Conservation (phyloP, 2,888 invertebrate genomes). For the Leuctra nigra region DNA sequence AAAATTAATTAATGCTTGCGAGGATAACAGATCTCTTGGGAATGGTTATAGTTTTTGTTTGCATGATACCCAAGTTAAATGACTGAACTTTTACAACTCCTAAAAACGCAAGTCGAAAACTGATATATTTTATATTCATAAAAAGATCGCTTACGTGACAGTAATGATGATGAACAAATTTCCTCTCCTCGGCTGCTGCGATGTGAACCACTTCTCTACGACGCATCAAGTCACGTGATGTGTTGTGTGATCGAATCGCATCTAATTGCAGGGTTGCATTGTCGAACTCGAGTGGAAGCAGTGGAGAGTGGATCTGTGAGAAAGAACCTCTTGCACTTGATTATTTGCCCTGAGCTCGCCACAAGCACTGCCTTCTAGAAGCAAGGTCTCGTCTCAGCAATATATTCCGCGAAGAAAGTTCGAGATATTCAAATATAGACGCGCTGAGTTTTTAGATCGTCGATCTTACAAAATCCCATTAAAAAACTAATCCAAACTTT, state of each 20-base stretch:
- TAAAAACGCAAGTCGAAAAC: conserved; percentile 8
- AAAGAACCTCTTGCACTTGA: too few species aligned
- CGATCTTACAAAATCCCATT: conserved; percentile 15
- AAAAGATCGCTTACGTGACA: conserved; percentile 12
- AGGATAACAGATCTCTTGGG: conserved; percentile 12
- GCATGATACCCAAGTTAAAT: conserved; percentile 14
- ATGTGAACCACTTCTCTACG: too few species aligned
- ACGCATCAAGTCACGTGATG: too few species aligned
- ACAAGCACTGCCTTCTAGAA: not conserved
- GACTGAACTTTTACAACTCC: conserved; percentile 9
- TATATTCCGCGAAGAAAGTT: conserved; percentile 12
- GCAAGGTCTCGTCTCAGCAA: not conserved
- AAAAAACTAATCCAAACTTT: conserved; percentile 17
- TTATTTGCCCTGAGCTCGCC: too few species aligned
- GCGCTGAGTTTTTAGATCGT: conserved; percentile 2
- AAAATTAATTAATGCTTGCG: conserved; percentile 16
- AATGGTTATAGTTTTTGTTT: conserved; percentile 5
- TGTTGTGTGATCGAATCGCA: not conserved
- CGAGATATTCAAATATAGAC: conserved; percentile 15
- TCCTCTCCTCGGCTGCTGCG: too few species aligned
- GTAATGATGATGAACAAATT: conserved; percentile 6
- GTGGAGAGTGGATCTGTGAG: too few species aligned
- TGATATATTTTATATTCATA: conserved; percentile 9
- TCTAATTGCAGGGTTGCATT: conserved; percentile 8
- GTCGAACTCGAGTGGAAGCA: too few species aligned